Evolutionary conservation across 37 sponge, comb jelly and placozoan genomes (phyloP).

Genomic region (Spongilla lacustris): DNA sequence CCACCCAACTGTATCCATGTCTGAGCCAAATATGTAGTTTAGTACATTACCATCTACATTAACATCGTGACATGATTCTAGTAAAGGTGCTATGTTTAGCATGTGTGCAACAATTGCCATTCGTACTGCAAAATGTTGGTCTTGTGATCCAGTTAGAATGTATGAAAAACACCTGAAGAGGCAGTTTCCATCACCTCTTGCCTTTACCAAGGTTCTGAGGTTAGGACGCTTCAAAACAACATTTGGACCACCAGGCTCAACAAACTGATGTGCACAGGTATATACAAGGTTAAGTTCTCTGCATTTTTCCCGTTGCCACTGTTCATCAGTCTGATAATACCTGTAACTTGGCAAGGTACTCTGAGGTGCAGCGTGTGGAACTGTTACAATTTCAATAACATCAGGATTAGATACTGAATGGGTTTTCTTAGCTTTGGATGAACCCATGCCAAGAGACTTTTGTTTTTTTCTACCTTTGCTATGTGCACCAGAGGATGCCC

Average conservation of each 20-base stretch:
- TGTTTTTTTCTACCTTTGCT: background rate
- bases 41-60: background rate
- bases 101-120: conserved; percentile 6
- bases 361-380: background rate
- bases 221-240: background rate
- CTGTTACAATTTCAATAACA: conserved; percentile 2
- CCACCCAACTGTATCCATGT: conserved; percentile 1
- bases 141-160: background rate
- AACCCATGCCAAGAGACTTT: background rate
- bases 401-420: background rate
- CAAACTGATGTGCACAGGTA: background rate
- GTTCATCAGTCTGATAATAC: conserved; percentile 23
- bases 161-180: conserved; percentile 8
- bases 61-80: background rate
- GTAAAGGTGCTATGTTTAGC: conserved; percentile 2
- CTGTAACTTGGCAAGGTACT: background rate
- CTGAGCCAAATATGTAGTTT: background rate
- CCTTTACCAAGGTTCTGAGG: background rate
- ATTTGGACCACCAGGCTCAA: conserved; percentile 12
- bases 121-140: conserved; percentile 7
- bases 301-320: conserved; percentile 39
- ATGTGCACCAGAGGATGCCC: background rate
- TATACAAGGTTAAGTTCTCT: background rate
- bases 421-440: background rate
- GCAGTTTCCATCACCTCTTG: background rate